Percentiles rank a stretch among this genome's conserved stretches.
phyloP scores from a whole-genome alignment of 2,888 invertebrate species.

The Cheilosia urbana region DNA sequence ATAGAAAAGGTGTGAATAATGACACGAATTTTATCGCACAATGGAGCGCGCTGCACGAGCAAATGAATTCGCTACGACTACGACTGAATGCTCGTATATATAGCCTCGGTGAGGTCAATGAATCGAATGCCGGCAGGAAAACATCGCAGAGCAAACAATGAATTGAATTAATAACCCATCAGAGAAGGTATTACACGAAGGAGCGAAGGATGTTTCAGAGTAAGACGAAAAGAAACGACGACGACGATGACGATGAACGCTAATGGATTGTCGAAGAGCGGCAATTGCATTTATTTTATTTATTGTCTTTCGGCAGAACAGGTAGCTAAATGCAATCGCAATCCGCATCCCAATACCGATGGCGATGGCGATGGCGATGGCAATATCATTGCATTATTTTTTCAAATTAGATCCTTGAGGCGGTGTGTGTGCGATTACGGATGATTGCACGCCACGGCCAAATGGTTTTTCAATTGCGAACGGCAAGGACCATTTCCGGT shows the following conservation, averaged over 20 bases:
- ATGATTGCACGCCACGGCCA: conserved; percentile 55
- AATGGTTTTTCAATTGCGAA: conserved; percentile 68
- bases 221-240: conserved; percentile 5
- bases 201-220: neutral
- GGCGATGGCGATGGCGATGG: conserved; percentile 23
- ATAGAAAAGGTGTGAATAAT: conserved; percentile 73
- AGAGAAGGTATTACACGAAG: conserved; percentile 35
- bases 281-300: conserved; percentile 67
- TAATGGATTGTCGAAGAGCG: conserved; percentile 66
- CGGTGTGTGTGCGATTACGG: conserved; percentile 41
- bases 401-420: conserved; percentile 68
- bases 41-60: conserved; percentile 10
- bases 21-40: conserved; percentile 69
- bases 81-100: neutral
- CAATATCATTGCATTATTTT: conserved; percentile 70
- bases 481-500: conserved; percentile 54
- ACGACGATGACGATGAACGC: conserved; percentile 36
- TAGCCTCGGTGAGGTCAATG: conserved; percentile 28
- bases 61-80: conserved; percentile 58
- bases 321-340: conserved; percentile 41
- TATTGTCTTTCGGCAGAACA: conserved; percentile 22
- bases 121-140: conserved; percentile 25
- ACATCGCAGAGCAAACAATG: conserved; percentile 47
- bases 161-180: conserved; percentile 70
- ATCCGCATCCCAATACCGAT: conserved; percentile 36